Base-by-base conservation (phyloP, 23 tunicate species). In the Botrylloides violaceus region DNA sequence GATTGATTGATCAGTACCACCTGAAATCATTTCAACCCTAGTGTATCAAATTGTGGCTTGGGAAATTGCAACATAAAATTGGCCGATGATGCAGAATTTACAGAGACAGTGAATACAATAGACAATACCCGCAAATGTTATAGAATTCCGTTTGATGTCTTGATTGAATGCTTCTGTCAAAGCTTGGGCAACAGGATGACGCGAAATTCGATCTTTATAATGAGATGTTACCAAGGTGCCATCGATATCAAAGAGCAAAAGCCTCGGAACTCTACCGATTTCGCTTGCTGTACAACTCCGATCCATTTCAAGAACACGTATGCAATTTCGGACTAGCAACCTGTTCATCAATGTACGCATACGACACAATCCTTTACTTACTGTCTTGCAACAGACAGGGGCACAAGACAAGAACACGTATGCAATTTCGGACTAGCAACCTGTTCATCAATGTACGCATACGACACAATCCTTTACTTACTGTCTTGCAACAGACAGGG, bases 241-340 rank as follows among this genome's bases (percentile, higher is more conserved):
- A 48, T 87, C 96, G 56, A 87, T 87, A 72, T 87, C 96, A 71
- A 87, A 87, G 57, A 87, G 66, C 35, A 87, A 62, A 48, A 87
- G 61, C 12, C 87, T 60, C 1, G 96, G 96, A 56, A 87, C 71
- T 36, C 28, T 83, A 27, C 26, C 62, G n/a, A n/a, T n/a, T n/a
- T n/a, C n/a, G n/a, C n/a, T n/a, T n/a, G n/a, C n/a, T n/a, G n/a
- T n/a, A n/a, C n/a, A 21, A 21, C 1, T n/a, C 58, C 58, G 58
- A 49, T 21, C 20, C n/a, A 19, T 49, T 49, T 49, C 58, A 19
- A n/a, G n/a, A n/a, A n/a, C n/a, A n/a, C n/a, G n/a, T n/a, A n/a
- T n/a, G 58, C n/a, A 49, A 49, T 21, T 49, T 21, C 0, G 21
- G n/a, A 49, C 58, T n/a, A 49, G n/a, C 58, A 21, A 49, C 58